These are phyloP conservation scores for Zeuzera pyrina DNA, from an alignment of 2,888 invertebrate genomes.

Conservation along the genomic window DNA sequence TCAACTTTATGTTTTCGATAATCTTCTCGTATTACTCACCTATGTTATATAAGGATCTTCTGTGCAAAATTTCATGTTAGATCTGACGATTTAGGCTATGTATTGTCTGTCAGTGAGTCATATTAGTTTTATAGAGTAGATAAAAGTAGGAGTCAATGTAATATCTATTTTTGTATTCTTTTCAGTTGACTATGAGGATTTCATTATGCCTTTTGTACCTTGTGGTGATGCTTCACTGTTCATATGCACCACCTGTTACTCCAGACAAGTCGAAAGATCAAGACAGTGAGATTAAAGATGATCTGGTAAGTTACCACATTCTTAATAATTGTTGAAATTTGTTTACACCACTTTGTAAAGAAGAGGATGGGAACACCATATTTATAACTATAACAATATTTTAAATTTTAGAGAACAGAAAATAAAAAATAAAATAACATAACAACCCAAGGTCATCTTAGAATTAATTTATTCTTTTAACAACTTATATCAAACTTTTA, in stretches of 20 bases:
- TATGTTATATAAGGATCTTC: too few species aligned
- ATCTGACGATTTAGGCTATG: too few species aligned
- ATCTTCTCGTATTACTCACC: too few species aligned
- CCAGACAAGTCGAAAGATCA: conserved; percentile 60
- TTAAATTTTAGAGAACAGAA: too few species aligned
- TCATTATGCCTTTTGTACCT: conserved; percentile 28
- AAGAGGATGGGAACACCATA: conserved; percentile 30
- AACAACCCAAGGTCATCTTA: too few species aligned
- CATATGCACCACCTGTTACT: conserved; percentile 70
- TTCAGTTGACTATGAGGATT: conserved; percentile 36
- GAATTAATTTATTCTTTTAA: not conserved
- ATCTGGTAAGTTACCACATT: conserved; percentile 42
- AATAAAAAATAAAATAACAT: too few species aligned
- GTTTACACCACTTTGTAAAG: too few species aligned
- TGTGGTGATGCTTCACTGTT: conserved; percentile 40
- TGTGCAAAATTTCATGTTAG: too few species aligned
- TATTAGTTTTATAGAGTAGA: too few species aligned
- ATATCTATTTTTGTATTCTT: conserved; percentile 10
- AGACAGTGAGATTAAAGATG: conserved; percentile 58
- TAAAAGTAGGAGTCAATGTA: too few species aligned
- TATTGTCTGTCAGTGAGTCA: too few species aligned
- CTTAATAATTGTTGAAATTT: not conserved
- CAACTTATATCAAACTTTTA: not conserved
- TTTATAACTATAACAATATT: not conserved
- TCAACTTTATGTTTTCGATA: too few species aligned